Evolutionary conservation across 2,113 vertebrate species (phyloP), one percentile per base, ranked within the genome.

Genomic region (Poeciliopsis retropinna): DNA sequence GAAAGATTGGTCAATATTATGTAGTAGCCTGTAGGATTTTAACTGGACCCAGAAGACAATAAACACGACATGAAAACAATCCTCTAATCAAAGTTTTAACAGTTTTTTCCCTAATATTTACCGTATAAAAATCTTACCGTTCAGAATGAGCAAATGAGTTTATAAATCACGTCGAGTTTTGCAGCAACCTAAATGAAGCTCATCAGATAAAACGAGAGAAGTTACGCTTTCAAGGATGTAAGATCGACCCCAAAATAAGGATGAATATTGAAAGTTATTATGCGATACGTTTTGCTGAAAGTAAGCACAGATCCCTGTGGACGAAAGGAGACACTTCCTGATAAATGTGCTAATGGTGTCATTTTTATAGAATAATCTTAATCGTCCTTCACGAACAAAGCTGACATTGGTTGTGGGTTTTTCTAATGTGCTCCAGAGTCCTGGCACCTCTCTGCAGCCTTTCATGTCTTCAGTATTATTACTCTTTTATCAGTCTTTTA

Each of bases 311-410:
- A 11, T 27, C 57, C n/a, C 19, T 31, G 3, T 44, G 22, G 28
- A 22, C 69, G 44, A 54, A 67, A 60, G 7, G 31, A 82, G 67
- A 81, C 27, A 5, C 34, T 8, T 12, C 5, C 64, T 75, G 72
- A 81, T 79, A 71, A 73, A 77, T 68, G 76, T 80, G 74, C 13
- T 78, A 72, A 85, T 62, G 44, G 39, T 47, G 60, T 60, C 9
- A 14, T 72, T 60, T 70, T 75, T 84, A 81, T 78, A 28, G 64
- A 75, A 65, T 67, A 70, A 67, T 79, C 78, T 67, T 76, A 61
- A 73, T 79, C 67, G 79, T 73, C 85, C 85, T 87, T 84, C 76
- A 67, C 9, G 67, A 79, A 81, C 81, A 87, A 74, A 81, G 82
- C 69, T 62, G 82, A 84, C 81, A 73, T 76, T 81, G 78, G 75